Percentiles rank a stretch among this genome's conserved stretches.
These are phyloP conservation scores for Perognathus longimembris DNA, from an alignment of 2,113 vertebrate species.

Conservation along the genomic window DNA sequence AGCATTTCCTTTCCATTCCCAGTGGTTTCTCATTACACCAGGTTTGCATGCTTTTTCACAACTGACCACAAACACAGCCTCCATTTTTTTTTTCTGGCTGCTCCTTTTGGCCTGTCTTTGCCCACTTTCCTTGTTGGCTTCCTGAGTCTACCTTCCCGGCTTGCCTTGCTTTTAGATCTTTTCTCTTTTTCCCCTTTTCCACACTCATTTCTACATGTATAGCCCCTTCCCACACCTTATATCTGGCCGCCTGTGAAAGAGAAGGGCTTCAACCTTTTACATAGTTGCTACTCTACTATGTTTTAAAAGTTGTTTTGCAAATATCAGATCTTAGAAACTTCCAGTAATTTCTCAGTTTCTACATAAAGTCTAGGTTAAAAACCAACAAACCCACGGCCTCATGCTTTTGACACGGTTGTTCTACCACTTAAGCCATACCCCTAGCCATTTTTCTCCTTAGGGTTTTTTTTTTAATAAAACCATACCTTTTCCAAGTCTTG, in stretches of 20 bases:
- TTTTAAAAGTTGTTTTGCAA: background rate
- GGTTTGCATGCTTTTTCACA: background rate
- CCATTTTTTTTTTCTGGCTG: background rate
- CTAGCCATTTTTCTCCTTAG: too few species aligned
- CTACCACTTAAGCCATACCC: too few species aligned
- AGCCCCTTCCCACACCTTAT: background rate
- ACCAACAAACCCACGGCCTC: too few species aligned
- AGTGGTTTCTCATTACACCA: background rate
- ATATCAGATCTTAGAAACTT: background rate
- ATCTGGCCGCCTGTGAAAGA: background rate
- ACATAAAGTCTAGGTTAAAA: background rate
- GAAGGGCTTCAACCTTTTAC: background rate
- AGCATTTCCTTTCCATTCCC: background rate
- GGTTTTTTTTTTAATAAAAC: too few species aligned
- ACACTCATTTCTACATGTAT: background rate
- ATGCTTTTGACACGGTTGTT: too few species aligned
- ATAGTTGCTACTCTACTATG: background rate
- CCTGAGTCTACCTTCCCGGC: background rate
- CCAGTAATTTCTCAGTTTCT: background rate
- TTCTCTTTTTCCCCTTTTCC: background rate
- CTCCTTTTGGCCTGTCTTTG: background rate
- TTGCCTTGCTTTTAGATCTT: background rate
- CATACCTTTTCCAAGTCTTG: too few species aligned
- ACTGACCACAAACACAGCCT: background rate
- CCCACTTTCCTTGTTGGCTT: background rate